Evolutionary conservation across 2,113 vertebrate species (phyloP), one percentile per base, ranked within the genome.

Genomic region (Sturnus vulgaris): DNA sequence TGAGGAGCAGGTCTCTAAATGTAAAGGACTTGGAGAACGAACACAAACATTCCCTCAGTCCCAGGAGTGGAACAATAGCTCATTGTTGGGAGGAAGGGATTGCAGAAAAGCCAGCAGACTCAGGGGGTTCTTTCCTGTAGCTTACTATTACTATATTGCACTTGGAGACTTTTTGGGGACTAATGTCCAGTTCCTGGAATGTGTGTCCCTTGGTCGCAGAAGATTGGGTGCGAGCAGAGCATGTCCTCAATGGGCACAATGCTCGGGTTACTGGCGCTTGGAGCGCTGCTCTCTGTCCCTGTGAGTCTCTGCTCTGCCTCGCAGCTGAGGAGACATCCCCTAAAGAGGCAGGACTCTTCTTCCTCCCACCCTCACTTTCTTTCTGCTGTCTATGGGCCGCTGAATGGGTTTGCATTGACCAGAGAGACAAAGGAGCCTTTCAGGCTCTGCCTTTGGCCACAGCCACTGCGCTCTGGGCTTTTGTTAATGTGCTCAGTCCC

Each of bases 341-440:
- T 96, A 68, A 90, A 97, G 97, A 96, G 96, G 89, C 96, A 79
- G 68, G 69, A 65, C 88, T 86, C 88, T 77, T 97, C 94, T 90
- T 96, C 96, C 96, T 96, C 93, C 71, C 89, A 86, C 88, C 94
- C 75, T 76, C 75, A 46, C 83, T 84, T 80, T 70, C 83, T 82
- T 80, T 70, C 83, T 71, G 91, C 92, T 96, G 70, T 94, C 94
- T 96, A 66, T 95, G 37, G 93, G 86, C 86, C 2, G 20, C 72
- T 98, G 96, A 98, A 95, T 97, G 97, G 95, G 94, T 95, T 92
- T 40, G 92, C 97, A 97, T 97, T 98, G 98, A 98, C 92, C 90
- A 81, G 87, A 50, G 60, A 82, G 93, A 98, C 97, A 98, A 98
- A 98, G 97, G 89, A 61, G 70, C 60, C 98, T 97, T 98, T 98